These are phyloP conservation scores for Urechis unicinctus DNA, from an alignment of 2,888 invertebrate species.

Conservation along the genomic window DNA sequence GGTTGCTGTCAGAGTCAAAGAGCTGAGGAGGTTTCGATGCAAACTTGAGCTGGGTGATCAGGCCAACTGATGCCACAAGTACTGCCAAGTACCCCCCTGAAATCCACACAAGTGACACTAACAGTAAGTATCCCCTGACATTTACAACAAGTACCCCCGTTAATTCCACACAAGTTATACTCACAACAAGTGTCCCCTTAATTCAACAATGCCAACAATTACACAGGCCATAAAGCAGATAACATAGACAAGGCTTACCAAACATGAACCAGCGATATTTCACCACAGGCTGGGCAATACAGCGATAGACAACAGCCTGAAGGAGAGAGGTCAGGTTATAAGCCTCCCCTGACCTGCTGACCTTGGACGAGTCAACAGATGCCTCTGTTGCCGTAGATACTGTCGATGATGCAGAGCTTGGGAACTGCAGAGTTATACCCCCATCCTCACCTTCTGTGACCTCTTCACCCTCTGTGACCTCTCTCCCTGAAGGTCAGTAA, in stretches of 20 bases:
- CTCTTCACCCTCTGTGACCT: no score
- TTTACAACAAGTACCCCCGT: no score
- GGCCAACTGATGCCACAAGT: slow-evolving; percentile 27
- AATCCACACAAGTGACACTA: slow-evolving; percentile 7
- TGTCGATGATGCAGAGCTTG: no score
- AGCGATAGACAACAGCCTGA: slow-evolving; percentile 28
- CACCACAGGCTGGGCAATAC: slow-evolving; percentile 28
- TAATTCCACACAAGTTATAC: not conserved
- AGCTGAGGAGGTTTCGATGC: slow-evolving; percentile 41
- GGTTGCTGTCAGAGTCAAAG: slow-evolving; percentile 35
- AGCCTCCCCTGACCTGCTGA: slow-evolving; percentile 23
- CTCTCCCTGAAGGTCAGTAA: no score
- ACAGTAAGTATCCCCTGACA: no score
- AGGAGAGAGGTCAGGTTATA: slow-evolving; percentile 25
- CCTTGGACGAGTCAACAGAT: no score
- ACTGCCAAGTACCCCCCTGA: slow-evolving; percentile 28
- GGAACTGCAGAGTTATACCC: no score
- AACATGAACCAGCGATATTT: slow-evolving; percentile 28
- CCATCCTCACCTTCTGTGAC: no score
- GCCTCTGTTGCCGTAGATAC: no score
- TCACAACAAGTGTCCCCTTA: not conserved
- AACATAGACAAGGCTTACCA: slow-evolving; percentile 21
- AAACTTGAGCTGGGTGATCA: slow-evolving; percentile 31
- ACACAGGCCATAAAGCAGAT: not conserved
- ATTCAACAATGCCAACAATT: not conserved